Conservation (phyloP, 2,113 vertebrate genomes). For the Mungos mungo region DNA sequence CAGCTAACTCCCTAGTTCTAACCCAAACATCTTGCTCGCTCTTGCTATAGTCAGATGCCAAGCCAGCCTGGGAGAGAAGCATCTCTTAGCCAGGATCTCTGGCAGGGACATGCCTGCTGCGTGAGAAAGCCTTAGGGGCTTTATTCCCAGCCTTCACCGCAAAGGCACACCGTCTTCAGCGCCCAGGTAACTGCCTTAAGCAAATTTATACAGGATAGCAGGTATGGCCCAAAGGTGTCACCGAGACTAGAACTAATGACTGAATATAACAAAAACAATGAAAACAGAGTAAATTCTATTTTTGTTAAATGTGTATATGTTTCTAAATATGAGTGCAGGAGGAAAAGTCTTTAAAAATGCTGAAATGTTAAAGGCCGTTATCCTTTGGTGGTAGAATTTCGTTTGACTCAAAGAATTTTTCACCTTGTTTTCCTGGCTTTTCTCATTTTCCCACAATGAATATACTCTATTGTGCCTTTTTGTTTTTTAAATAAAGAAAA, state of each 20-base stretch:
- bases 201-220: not conserved
- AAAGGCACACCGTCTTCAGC: not conserved
- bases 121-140: not conserved
- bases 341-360: not conserved
- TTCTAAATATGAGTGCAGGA: not conserved
- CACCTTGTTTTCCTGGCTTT: not conserved
- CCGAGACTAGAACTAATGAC: not conserved
- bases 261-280: not conserved
- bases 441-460: constrained; percentile 31
- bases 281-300: not conserved
- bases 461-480: not conserved
- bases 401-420: not conserved
- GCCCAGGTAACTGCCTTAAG: not conserved
- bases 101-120: not conserved
- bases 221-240: not conserved
- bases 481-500: constrained; percentile 4
- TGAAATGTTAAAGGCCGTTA: constrained; percentile 22
- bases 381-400: not conserved
- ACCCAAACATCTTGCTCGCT: not conserved
- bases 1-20: not conserved
- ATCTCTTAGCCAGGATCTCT: not conserved
- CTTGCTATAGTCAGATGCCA: not conserved
- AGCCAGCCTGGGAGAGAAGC: not conserved
- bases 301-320: not conserved
- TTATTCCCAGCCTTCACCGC: not conserved